phyloP scores from a whole-genome alignment of 1,140 invertebrate species.

The Dendrolimus punctatus region DNA sequence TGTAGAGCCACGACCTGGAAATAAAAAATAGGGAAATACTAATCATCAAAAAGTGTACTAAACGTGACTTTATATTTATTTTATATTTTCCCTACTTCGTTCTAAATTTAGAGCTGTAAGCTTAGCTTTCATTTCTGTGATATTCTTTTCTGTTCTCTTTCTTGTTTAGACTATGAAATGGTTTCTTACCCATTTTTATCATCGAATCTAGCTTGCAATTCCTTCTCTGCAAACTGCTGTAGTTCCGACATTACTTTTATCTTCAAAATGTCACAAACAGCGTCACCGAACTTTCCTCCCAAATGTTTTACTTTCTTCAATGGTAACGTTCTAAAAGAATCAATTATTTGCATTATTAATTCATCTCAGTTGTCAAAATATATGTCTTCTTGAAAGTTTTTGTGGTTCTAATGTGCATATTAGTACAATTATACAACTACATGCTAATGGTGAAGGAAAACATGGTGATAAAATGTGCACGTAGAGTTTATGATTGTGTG shows the following conservation, averaged over 20 bases:
- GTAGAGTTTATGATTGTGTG: too few species aligned
- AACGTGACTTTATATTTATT: too few species aligned
- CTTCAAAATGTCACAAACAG: constrained; percentile 79
- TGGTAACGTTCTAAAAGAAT: constrained; percentile 74
- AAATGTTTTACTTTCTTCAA: constrained; percentile 87
- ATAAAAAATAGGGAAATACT: constrained; percentile 2
- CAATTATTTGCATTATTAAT: not conserved
- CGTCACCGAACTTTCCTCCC: constrained; percentile 91
- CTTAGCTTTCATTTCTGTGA: too few species aligned
- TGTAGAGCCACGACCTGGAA: constrained; percentile 86
- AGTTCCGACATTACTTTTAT: constrained; percentile 88
- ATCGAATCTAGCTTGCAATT: constrained; percentile 83
- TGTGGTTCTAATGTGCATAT: too few species aligned
- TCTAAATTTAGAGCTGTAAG: too few species aligned
- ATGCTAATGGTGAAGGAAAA: too few species aligned
- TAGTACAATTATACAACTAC: too few species aligned
- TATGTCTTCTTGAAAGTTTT: too few species aligned
- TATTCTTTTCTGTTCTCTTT: too few species aligned
- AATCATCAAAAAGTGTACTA: not conserved
- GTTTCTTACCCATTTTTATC: constrained; percentile 83
- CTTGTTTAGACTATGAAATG: too few species aligned
- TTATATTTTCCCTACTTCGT: too few species aligned
- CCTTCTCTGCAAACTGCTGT: constrained; percentile 76
- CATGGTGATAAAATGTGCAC: too few species aligned
- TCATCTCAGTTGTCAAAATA: not conserved